These are phyloP conservation scores for Polydrusus cervinus DNA, from an alignment of 2,888 invertebrate species.

Conservation along the genomic window DNA sequence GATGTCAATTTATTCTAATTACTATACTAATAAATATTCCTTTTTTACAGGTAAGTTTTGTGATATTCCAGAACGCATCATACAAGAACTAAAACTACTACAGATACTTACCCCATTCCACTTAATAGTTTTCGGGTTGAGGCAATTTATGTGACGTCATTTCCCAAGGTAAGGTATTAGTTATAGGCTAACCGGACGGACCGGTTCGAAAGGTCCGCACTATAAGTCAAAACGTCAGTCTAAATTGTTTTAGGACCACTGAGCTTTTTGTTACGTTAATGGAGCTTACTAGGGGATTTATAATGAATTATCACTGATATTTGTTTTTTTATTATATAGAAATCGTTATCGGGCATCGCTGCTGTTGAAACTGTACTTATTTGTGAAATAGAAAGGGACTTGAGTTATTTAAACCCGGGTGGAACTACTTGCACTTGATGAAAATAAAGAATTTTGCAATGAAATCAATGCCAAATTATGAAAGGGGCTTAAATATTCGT, in stretches of 20 bases:
- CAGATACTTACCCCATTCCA: not conserved
- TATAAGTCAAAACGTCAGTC: constrained; percentile 22
- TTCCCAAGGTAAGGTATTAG: constrained; percentile 28
- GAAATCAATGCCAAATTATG: too few species aligned
- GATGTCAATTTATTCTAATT: too few species aligned
- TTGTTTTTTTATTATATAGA: not conserved
- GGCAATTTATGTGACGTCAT: constrained; percentile 26
- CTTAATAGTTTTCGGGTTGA: constrained; percentile 16
- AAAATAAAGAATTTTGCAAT: too few species aligned
- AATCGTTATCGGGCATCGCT: too few species aligned
- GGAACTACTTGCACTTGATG: too few species aligned
- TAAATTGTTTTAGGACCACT: constrained; percentile 25
- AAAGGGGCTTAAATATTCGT: too few species aligned
- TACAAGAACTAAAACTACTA: too few species aligned
- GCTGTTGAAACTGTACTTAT: too few species aligned
- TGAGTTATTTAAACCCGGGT: too few species aligned
- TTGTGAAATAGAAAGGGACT: too few species aligned
- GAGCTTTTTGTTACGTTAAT: constrained; percentile 25
- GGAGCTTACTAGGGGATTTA: constrained; percentile 18
- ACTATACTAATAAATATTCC: not conserved
- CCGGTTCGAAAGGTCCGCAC: constrained; percentile 20
- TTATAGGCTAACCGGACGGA: constrained; percentile 29
- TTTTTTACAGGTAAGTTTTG: constrained; percentile 9
- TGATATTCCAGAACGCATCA: too few species aligned
- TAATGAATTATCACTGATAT: constrained; percentile 20